phyloP scores from a whole-genome alignment of 2,888 invertebrate species.

The Dusona sp. region DNA sequence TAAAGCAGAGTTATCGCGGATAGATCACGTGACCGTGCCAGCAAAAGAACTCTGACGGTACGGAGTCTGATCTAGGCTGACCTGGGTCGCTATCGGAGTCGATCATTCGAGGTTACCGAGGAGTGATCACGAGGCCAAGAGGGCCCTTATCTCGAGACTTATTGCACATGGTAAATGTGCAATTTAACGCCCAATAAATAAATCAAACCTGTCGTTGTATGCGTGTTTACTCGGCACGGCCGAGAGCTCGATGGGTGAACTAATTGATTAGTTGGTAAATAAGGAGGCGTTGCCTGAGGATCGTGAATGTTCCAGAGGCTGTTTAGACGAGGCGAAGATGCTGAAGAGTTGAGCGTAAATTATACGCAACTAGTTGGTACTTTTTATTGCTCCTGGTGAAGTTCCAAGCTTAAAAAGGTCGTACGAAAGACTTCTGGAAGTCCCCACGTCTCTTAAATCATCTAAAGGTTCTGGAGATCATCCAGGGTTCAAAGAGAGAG shows the following conservation, averaged over 20 bases:
- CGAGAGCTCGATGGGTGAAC: slow-evolving; percentile 48
- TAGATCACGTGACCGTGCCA: slow-evolving; percentile 10
- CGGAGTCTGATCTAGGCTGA: slow-evolving; percentile 20
- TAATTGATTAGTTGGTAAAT: slow-evolving; percentile 65
- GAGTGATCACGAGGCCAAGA: slow-evolving; percentile 20
- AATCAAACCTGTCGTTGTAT: slow-evolving; percentile 35
- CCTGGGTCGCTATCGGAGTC: not conserved
- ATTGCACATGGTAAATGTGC: slow-evolving; percentile 20
- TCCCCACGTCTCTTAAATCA: not conserved
- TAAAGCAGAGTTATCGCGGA: slow-evolving; percentile 8
- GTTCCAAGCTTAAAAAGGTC: slow-evolving; percentile 4
- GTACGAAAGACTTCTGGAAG: not conserved
- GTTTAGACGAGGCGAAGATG: slow-evolving; percentile 31
- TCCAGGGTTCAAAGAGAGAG: too few species aligned
- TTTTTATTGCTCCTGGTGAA: slow-evolving; percentile 57
- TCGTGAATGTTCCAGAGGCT: slow-evolving; percentile 45
- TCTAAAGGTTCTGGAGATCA: not conserved
- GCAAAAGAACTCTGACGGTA: not conserved
- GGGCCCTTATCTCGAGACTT: slow-evolving; percentile 27
- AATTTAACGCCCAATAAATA: slow-evolving; percentile 57
- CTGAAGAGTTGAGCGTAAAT: slow-evolving; percentile 51
- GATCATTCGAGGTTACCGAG: slow-evolving; percentile 41
- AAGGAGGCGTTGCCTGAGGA: slow-evolving; percentile 59
- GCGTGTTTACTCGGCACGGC: slow-evolving; percentile 8
- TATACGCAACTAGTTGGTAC: slow-evolving; percentile 49